Evolutionary conservation across 2,888 invertebrate species (phyloP), one percentile per base, ranked within the genome.

Genomic region (Eupithecia centaureata): DNA sequence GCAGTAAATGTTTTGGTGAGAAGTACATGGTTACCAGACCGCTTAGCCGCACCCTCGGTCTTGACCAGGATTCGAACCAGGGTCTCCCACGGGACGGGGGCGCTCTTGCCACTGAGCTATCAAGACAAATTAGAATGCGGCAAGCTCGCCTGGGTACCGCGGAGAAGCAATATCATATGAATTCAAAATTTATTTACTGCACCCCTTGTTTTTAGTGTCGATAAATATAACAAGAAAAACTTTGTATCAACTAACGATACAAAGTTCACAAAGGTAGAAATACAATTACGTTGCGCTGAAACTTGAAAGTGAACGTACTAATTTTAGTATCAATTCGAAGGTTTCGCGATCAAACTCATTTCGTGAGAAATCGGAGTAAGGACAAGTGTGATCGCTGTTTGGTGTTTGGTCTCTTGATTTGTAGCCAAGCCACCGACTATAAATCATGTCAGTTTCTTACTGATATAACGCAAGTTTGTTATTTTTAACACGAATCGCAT

Each of bases 1-100:
- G 83, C 86, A 83, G 82, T 76, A 77, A 81, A 82, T 80, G 79
- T 77, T 79, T 79, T 56, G 69, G 28, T 56, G 68, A 69, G 65
- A 59, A 65, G 62, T 58, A 67, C 67, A 54, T 73, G 73, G 73
- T 70, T 71, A 77, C 81, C 82, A 82, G 80, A 79, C 75, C 70
- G 79, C 83, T 82, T 83, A 79, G 75, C 74, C 81, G 82, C 89
- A 91, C 86, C 79, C 84, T 81, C 78, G 86, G 91, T 93, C 93
- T 92, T 89, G 92, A 93, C 93, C 93, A 89, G 93, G 92, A 89
- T 80, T 93, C 88, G 92, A 93, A 93, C 92, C 93, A 87, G 92
- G 92, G 87, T 83, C 88, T 90, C 89, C 92, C 90, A 84, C 87
- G 85, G 30, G 72, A 67, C 72, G 87, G 81, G 89, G 92, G 90